Evolutionary conservation across 2,888 invertebrate genomes (phyloP), one percentile per base, ranked within the genome.

Genomic region (Microplitis manilae): DNA sequence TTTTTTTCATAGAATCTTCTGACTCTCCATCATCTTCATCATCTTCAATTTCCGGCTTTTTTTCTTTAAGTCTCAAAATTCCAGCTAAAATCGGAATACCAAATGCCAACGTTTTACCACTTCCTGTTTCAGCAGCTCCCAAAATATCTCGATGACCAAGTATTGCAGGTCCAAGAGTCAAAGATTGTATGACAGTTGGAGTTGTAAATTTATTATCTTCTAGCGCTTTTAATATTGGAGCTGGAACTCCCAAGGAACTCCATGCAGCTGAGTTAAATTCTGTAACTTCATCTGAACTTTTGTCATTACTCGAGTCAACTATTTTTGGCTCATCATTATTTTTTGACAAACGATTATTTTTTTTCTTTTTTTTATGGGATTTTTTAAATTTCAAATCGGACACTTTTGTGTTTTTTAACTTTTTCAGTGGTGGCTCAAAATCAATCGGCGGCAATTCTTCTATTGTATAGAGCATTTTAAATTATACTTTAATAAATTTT

Each of bases 81-180:
- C 96, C 96, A 74, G 94, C 92, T 77, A 99, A 90, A 64, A 99
- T 94, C 8, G 99, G 99, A 77, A 99, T 95, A 0, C 97, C 98
- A 91, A 99, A 99, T 0, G 99, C 99, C 73, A 99, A 91, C 0
- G 99, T 99, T 92, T 99, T 99, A 0, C 99, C 99, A 90, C 98
- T 98, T 0, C 99, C 99, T 0, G 99, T 99, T 92, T 99, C 98
- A 2, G 99, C 99, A 75, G 99, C 99, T n/a, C 98, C 99, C 1
- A 99, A 90, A 82, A 99, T 96, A 90, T 99, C 98, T 90, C 95
- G 93, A 69, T 94, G 93, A 62, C 97, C 98, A 87, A 95, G 92
- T 84, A 98, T 94, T 59, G 98, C 97, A 68, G 96, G 93, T 0
- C 97, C 96, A 64, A 98, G 90, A 0, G 95, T 93, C 78, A 95